Evolutionary conservation across 1,140 invertebrate genomes (phyloP).

Genomic region (Brachionus koreanus): DNA sequence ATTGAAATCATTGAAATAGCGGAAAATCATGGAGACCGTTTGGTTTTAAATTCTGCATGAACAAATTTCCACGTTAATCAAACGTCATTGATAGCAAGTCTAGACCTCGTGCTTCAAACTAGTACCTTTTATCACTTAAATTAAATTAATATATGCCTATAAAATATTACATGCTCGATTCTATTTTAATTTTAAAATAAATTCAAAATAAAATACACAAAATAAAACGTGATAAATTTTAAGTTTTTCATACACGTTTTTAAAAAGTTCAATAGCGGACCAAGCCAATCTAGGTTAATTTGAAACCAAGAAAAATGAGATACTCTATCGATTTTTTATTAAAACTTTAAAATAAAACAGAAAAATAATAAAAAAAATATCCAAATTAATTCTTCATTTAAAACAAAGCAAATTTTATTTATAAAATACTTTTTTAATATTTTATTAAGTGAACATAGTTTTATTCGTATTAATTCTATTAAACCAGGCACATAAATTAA

Average conservation of each 20-base stretch:
- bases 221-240: background rate
- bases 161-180: background rate
- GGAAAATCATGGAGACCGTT: background rate
- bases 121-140: background rate
- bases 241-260: background rate
- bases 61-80: background rate
- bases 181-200: background rate
- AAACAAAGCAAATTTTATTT: too few species aligned
- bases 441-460: too few species aligned
- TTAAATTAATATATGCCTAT: background rate
- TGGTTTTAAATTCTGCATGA: background rate
- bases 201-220: constrained; percentile 10
- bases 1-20: background rate
- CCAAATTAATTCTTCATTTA: too few species aligned
- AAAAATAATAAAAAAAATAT: too few species aligned
- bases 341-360: background rate
- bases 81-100: background rate
- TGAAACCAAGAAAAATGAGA: background rate
- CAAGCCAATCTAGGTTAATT: background rate
- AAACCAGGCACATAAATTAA: background rate
- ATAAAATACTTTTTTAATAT: too few species aligned
- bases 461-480: background rate
- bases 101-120: background rate
- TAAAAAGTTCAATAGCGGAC: background rate
- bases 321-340: background rate